phyloP scores from a whole-genome alignment of 1,140 invertebrate genomes.

The Cylas formicarius region DNA sequence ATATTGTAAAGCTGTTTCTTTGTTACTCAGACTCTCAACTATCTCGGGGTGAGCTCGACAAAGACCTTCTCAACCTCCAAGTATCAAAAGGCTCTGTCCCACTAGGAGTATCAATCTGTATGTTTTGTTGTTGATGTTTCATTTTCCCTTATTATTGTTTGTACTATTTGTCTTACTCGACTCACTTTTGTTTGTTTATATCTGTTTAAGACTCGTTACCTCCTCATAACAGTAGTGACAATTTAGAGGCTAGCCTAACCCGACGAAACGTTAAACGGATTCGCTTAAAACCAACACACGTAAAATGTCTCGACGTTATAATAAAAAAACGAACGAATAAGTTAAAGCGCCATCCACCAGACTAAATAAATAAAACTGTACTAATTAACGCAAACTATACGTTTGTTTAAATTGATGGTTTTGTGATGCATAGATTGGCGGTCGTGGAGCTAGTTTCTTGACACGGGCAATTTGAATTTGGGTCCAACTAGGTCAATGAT shows the following conservation, averaged over 20 bases:
- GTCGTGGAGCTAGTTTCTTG: constrained; percentile 22
- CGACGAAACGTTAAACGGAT: too few species aligned
- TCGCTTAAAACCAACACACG: constrained; percentile 9
- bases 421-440: constrained; percentile 37
- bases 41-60: constrained; percentile 32
- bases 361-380: constrained; percentile 11
- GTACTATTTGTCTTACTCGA: constrained; percentile 33
- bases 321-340: not conserved
- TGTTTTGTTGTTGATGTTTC: constrained; percentile 41
- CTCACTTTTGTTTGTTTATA: constrained; percentile 29
- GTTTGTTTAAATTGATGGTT: constrained; percentile 35
- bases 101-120: constrained; percentile 40
- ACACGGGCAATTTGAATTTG: constrained; percentile 15
- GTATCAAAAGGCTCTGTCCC: constrained; percentile 47
- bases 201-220: constrained; percentile 38
- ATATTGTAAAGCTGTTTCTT: too few species aligned
- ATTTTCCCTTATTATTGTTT: constrained; percentile 37
- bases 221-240: constrained; percentile 34
- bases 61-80: constrained; percentile 44
- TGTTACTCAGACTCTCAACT: constrained; percentile 31
- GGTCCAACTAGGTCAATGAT: constrained; percentile 13
- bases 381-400: constrained; percentile 27
- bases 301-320: not conserved
- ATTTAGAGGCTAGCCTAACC: constrained; percentile 6
- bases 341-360: not conserved